Conservation (phyloP, 2,797 vertebrate species). For the Anguilla marmorata region DNA sequence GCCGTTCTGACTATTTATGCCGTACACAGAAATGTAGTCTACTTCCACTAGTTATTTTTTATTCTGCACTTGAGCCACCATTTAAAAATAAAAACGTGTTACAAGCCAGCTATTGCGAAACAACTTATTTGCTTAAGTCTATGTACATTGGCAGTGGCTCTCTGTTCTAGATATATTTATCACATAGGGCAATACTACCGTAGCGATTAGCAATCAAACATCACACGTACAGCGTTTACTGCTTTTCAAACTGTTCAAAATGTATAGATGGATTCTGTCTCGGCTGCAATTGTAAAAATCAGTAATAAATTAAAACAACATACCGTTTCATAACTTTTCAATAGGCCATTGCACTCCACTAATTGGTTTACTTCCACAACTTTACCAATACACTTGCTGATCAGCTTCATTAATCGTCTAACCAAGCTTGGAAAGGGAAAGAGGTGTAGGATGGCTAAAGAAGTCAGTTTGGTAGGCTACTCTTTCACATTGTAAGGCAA, state of each 20-base stretch:
- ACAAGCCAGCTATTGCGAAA: conserved; percentile 29
- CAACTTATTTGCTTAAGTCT: conserved; percentile 18
- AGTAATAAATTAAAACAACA: not conserved
- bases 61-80: not conserved
- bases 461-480: not conserved
- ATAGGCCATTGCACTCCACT: not conserved
- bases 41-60: not conserved
- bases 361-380: not conserved
- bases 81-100: conserved; percentile 16
- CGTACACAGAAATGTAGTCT: not conserved
- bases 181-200: conserved; percentile 8
- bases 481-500: not conserved
- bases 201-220: not conserved
- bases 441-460: not conserved
- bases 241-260: not conserved
- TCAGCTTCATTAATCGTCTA: not conserved
- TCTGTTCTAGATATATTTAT: conserved; percentile 28
- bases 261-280: not conserved
- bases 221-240: not conserved
- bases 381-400: not conserved
- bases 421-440: not conserved
- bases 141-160: conserved; percentile 9
- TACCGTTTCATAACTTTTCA: not conserved
- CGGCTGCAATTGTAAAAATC: not conserved
- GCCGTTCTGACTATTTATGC: not conserved